Percentiles rank a stretch among this genome's conserved stretches.
Conservation (phyloP, 2,797 vertebrate species). For the Acanthornis magna region DNA sequence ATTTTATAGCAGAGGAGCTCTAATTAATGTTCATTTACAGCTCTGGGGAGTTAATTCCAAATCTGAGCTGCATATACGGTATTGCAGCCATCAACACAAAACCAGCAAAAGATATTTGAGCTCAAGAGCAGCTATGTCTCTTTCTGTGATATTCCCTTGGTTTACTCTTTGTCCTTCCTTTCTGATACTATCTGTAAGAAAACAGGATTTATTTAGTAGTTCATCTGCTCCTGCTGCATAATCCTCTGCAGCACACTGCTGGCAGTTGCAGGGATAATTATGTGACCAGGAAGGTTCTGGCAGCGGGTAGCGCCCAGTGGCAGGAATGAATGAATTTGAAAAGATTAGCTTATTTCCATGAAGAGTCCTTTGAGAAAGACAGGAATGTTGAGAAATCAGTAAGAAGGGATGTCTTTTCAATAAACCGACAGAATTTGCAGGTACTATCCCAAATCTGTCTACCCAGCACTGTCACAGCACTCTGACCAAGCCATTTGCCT, state of each 20-base stretch:
- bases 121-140: not conserved
- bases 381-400: not conserved
- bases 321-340: slow-evolving; percentile 30
- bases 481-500: not conserved
- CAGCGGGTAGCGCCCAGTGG: not conserved
- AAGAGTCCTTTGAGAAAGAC: slow-evolving; percentile 5
- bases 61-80: not conserved
- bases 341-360: slow-evolving; percentile 33
- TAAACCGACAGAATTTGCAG: not conserved
- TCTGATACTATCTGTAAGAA: slow-evolving; percentile 9
- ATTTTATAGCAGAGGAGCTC: slow-evolving; percentile 8
- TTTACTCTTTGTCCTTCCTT: not conserved
- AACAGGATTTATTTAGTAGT: not conserved
- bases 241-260: slow-evolving; percentile 12
- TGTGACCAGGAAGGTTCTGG: slow-evolving; percentile 19
- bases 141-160: not conserved
- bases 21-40: slow-evolving; percentile 29
- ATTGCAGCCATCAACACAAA: not conserved
- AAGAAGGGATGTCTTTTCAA: not conserved
- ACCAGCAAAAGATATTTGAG: not conserved
- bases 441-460: not conserved
- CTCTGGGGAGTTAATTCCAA: not conserved
- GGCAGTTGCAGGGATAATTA: not conserved
- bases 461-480: not conserved
- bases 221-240: slow-evolving; percentile 24